These are phyloP conservation scores for Galago senegalensis DNA, from an alignment of 2,797 vertebrate genomes.

Conservation along the genomic window DNA sequence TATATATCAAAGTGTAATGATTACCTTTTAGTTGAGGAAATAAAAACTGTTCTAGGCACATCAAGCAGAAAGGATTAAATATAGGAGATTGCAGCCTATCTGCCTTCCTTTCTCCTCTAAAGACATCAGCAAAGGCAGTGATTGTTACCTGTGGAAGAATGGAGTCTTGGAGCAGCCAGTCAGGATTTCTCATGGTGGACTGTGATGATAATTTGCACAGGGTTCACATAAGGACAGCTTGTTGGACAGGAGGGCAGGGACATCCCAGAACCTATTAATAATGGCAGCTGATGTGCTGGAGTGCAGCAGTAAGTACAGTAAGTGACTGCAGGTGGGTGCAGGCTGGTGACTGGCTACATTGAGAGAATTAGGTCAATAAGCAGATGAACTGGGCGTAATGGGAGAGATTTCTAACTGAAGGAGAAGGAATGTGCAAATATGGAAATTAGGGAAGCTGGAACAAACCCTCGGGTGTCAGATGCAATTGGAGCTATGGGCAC, in stretches of 20 bases:
- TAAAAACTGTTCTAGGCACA: not conserved
- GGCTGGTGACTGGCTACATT: not conserved
- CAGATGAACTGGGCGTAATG: not conserved
- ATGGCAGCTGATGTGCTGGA: not conserved
- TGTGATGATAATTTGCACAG: not conserved
- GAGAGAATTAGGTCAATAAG: not conserved
- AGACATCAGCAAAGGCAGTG: not conserved
- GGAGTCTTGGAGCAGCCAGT: not conserved
- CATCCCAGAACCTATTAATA: not conserved
- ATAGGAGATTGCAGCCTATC: not conserved
- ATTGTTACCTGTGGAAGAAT: not conserved
- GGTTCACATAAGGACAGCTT: not conserved
- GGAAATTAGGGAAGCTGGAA: not conserved
- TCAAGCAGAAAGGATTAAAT: not conserved
- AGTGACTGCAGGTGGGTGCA: not conserved
- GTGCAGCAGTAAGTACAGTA: not conserved
- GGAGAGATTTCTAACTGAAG: not conserved
- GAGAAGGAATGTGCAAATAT: not conserved
- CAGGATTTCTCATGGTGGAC: not conserved
- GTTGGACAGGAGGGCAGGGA: not conserved
- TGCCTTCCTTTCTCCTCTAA: not conserved
- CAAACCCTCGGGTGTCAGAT: not conserved
- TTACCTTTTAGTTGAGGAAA: constrained; percentile 44
- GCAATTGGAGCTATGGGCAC: not conserved
- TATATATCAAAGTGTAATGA: not conserved